Base-by-base conservation (phyloP, 2,113 vertebrate species). In the Tylochromis polylepis region DNA sequence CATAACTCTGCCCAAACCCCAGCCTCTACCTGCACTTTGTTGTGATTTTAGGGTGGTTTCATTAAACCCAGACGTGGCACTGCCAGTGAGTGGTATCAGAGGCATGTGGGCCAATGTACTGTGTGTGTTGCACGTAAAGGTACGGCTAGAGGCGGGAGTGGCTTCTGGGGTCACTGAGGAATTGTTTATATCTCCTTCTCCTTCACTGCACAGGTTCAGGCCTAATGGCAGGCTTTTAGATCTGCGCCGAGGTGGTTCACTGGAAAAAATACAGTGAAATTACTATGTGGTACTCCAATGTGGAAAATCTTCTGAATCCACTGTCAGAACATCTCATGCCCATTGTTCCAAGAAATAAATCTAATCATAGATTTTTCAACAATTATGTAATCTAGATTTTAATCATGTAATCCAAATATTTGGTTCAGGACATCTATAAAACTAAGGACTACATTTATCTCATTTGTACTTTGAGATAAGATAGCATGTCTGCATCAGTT, bases 51-150 rank as follows among this genome's bases (percentile, higher is more conserved):
- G 5, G 9, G 72, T 4, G 5, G 20, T 67, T n/a, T 89, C 82
- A n/a, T 18, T 79, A 80, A 65, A 56, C 14, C 18, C 60, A 20
- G 83, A 59, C n/a, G 8, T 9, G 75, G 58, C 6, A 31, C 31
- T 56, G 31, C 14, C 14, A n/a, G 80, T 83, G n/a, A 90, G 90
- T 6, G 91, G 89, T 60, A 91, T 90, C 43, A 90, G 79, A 2
- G 59, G 49, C n/a, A 67, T 15, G 58, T 59, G 38, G 5, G 51
- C 38, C 4, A 5, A 14, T 24, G 57, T 58, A n/a, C 3, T 36
- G n/a, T 43, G 20, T 3, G 18, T n/a, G 49, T 51, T 41, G 84
- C 70, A 83, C 78, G n/a, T 55, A 51, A 84, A 85, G 60, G 46
- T 29, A 3, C 24, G 2, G 34, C 22, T 31, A 31, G 80, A 72